Percentiles rank a stretch among this genome's conserved stretches.
Evolutionary conservation across 2,797 vertebrate species (phyloP).

Genomic region (Anguilla anguilla): DNA sequence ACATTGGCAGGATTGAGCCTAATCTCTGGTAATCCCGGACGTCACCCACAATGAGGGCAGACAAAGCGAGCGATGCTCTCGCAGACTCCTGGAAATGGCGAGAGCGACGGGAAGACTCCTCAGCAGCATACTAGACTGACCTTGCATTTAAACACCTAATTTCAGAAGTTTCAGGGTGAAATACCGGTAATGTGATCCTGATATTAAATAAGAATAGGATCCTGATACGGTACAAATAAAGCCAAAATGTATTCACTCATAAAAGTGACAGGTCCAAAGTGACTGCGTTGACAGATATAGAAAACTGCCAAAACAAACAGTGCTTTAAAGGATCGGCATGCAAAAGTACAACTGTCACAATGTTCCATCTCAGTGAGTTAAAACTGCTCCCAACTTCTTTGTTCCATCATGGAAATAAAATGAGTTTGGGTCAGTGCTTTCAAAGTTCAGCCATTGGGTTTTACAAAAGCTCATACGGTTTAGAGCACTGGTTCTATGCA

Average conservation of each 20-base stretch:
- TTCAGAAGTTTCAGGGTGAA: background rate
- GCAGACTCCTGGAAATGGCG: background rate
- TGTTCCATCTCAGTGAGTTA: background rate
- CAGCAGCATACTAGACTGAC: background rate
- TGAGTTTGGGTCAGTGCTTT: background rate
- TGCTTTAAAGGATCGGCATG: background rate
- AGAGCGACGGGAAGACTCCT: background rate
- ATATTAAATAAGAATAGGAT: background rate
- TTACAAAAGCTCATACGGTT: background rate
- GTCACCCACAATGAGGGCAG: constrained; percentile 53
- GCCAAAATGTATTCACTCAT: background rate
- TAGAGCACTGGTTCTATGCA: background rate
- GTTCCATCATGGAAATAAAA: background rate
- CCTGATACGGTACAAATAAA: background rate
- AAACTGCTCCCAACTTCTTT: background rate
- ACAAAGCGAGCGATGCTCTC: constrained; percentile 35
- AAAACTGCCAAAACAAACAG: background rate
- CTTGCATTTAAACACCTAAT: background rate
- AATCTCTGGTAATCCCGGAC: constrained; percentile 73
- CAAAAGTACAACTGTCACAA: background rate
- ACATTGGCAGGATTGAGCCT: constrained; percentile 64
- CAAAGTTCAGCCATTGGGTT: background rate
- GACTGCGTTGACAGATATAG: background rate
- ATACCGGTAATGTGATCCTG: background rate
- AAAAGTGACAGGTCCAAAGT: background rate